These are phyloP conservation scores for Ardeotis arabs DNA, from an alignment of 2,113 vertebrate species.

Conservation along the genomic window DNA sequence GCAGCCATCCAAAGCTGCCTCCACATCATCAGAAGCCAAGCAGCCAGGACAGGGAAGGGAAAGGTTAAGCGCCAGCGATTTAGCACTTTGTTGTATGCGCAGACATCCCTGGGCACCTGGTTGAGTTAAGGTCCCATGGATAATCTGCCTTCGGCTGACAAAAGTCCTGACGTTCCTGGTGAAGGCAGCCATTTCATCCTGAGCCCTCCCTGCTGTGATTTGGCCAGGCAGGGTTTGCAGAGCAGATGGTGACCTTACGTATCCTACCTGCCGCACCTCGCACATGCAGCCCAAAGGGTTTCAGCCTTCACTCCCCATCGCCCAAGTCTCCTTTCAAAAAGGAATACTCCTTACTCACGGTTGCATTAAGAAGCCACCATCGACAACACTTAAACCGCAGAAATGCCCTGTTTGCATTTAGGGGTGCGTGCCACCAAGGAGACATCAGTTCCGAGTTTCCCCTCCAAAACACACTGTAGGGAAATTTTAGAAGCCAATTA, in stretches of 20 bases:
- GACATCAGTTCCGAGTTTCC: not conserved
- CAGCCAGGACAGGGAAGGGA: not conserved
- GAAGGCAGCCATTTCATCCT: not conserved
- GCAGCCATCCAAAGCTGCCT: not conserved
- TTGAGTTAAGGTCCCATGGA: not conserved
- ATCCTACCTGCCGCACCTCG: not conserved
- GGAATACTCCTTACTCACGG: not conserved
- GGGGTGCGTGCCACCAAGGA: not conserved
- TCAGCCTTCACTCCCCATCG: not conserved
- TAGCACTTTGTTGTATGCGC: not conserved
- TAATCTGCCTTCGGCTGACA: not conserved
- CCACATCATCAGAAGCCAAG: not conserved
- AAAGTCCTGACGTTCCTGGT: not conserved
- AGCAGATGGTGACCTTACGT: constrained; percentile 65
- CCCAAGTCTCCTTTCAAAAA: not conserved
- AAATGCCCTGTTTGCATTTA: not conserved
- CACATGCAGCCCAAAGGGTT: not conserved
- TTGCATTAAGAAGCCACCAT: not conserved
- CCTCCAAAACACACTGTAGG: constrained; percentile 25
- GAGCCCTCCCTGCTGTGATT: constrained; percentile 10
- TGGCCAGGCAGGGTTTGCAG: not conserved
- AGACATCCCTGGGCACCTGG: not conserved
- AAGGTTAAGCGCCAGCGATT: not conserved
- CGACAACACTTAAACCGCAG: not conserved
- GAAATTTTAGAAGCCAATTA: not conserved